Base-by-base conservation (phyloP, 1,140 invertebrate genomes). In the Polypedilum vanderplanki region DNA sequence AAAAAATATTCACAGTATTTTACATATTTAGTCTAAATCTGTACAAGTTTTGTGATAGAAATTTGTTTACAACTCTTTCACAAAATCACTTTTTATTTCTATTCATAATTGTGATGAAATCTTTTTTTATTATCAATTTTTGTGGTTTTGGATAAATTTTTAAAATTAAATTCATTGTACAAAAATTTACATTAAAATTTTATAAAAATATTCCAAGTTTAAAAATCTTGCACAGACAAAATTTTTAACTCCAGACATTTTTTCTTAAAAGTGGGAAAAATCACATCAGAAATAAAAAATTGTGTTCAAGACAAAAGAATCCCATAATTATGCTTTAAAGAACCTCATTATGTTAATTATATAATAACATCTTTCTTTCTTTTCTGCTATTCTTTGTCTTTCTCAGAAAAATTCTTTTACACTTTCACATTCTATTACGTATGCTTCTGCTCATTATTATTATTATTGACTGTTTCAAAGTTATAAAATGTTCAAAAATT, bases 331-430 rank as follows among this genome's bases (percentile, higher is more conserved):
- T 57, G 46, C 46, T 57, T 57, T 57, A 57, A 57, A 57, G 46
- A 57, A 57, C 46, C 46, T 57, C 46, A 57, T 57, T 57, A 57
- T 57, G 46, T 57, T 57, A 57, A 57, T 57, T 15, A 57, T 57
- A 57, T 57, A 57, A 57, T 57, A 57, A 57, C 46, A 57, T 57
- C 46, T 57, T n/a, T 46, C 41, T 9, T 57, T 12, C n/a, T n/a
- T n/a, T n/a, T n/a, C n/a, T n/a, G n/a, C n/a, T 15, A 15, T 46
- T 46, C 41, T 33, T 33, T 33, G 24, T 33, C 24, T 33, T 33
- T 33, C 24, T 33, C 24, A 46, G 12, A 57, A n/a, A 57, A 4
- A 57, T 57, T 15, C 15, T 57, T 57, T 57, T 57, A 57, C 46
- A 57, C 46, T 57, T 57, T 57, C 46, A 57, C 46, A 57, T 57